Evolutionary conservation across 2,888 invertebrate species (phyloP).

Genomic region (Augiades crinisus): DNA sequence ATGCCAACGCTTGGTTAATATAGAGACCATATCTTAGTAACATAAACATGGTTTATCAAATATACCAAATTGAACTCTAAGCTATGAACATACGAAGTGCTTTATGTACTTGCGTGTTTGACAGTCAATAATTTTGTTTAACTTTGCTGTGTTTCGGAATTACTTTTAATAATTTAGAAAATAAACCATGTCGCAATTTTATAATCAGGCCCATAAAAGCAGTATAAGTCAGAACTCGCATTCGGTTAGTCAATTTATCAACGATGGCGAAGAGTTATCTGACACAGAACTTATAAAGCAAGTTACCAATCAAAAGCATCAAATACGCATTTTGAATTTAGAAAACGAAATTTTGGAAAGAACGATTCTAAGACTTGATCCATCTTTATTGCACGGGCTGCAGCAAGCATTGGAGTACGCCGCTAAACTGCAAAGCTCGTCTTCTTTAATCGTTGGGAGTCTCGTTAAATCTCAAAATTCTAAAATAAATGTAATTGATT

Average conservation of each 20-base stretch:
- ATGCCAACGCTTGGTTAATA: too few relatives aligned
- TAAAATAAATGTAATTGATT: constrained; percentile 45
- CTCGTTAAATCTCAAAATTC: constrained; percentile 55
- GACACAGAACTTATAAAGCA: constrained; percentile 58
- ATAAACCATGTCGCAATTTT: constrained; percentile 31
- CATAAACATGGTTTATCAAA: too few relatives aligned
- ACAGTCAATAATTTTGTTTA: not conserved
- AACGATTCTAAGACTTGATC: constrained; percentile 67
- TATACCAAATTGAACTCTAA: not conserved
- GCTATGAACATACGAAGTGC: too few relatives aligned
- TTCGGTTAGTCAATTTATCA: constrained; percentile 48
- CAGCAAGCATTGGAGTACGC: constrained; percentile 66
- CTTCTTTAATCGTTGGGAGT: constrained; percentile 48
- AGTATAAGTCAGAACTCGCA: constrained; percentile 53
- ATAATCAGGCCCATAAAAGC: constrained; percentile 41
- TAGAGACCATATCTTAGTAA: too few relatives aligned
- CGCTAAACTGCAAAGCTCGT: constrained; percentile 47
- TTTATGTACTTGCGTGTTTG: not conserved
- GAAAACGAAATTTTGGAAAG: constrained; percentile 80
- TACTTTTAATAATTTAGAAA: constrained; percentile 23
- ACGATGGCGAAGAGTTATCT: constrained; percentile 52
- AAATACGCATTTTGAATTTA: constrained; percentile 52
- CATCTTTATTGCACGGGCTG: constrained; percentile 68
- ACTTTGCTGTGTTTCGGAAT: not conserved
- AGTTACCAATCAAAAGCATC: constrained; percentile 53